These are phyloP conservation scores for Cinclus cinclus DNA, from an alignment of 2,113 vertebrate species.

Conservation along the genomic window DNA sequence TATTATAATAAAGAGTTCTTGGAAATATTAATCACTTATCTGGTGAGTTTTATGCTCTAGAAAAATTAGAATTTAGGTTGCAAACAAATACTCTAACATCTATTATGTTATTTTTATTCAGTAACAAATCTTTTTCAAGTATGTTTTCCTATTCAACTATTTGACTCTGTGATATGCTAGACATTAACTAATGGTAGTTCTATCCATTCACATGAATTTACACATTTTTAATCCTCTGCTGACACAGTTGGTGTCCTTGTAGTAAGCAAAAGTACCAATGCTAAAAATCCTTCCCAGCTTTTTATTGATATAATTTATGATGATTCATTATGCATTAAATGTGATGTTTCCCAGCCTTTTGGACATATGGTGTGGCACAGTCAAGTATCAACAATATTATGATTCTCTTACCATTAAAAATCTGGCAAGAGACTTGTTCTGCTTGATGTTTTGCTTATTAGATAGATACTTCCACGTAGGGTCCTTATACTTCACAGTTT, in stretches of 20 bases:
- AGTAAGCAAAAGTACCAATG: background rate
- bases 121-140: background rate
- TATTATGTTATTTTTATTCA: background rate
- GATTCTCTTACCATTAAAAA: background rate
- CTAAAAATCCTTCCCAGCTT: background rate
- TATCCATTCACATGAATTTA: background rate
- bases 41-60: background rate
- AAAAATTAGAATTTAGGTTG: background rate
- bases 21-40: background rate
- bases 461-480: background rate
- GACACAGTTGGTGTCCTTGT: background rate
- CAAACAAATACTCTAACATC: background rate
- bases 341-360: background rate
- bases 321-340: background rate
- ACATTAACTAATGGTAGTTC: background rate
- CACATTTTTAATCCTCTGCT: background rate
- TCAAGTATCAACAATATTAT: background rate
- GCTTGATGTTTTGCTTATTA: background rate
- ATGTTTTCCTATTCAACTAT: background rate
- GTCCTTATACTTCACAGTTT: background rate
- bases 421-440: background rate
- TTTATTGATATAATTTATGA: background rate
- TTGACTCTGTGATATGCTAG: background rate
- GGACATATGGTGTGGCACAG: background rate
- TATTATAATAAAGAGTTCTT: background rate